phyloP scores from a whole-genome alignment of 2,797 vertebrate genomes.

The Saxicola maurus region DNA sequence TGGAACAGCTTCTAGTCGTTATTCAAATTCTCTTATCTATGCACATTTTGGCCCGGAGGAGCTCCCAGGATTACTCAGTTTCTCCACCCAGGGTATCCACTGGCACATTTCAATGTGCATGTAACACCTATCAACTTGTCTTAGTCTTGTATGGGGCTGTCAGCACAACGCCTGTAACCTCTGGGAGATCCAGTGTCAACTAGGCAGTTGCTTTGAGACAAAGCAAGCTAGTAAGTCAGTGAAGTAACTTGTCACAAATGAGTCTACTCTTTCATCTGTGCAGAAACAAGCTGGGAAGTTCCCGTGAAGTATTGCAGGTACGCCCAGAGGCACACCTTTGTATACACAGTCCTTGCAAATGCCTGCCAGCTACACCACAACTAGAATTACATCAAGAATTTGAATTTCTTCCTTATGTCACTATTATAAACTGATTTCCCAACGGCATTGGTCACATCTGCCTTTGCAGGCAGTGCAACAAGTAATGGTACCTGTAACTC shows the following conservation, averaged over 20 bases:
- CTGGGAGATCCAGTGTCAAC: not conserved
- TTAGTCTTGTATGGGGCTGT: fast-evolving
- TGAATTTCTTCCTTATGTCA: not conserved
- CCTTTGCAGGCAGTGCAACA: not conserved
- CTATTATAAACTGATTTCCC: not conserved
- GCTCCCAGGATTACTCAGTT: not conserved
- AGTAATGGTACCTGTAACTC: not conserved
- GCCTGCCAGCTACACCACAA: not conserved
- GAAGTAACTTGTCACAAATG: not conserved
- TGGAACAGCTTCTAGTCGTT: not conserved
- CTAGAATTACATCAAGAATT: not conserved
- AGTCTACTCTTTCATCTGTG: not conserved
- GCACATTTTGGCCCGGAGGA: not conserved
- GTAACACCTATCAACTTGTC: too few species aligned
- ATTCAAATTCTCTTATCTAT: not conserved
- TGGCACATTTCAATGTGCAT: not conserved
- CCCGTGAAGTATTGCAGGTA: fast-evolving
- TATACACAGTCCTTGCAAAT: not conserved
- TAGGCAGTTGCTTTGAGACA: not conserved
- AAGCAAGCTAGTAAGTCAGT: not conserved
- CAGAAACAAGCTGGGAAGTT: not conserved
- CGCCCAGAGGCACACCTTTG: not conserved
- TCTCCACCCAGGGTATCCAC: not conserved
- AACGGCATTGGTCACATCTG: fast-evolving
- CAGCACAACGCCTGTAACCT: fast-evolving